Base-by-base conservation (phyloP, 1,140 invertebrate species). In the Drosophila pandora region DNA sequence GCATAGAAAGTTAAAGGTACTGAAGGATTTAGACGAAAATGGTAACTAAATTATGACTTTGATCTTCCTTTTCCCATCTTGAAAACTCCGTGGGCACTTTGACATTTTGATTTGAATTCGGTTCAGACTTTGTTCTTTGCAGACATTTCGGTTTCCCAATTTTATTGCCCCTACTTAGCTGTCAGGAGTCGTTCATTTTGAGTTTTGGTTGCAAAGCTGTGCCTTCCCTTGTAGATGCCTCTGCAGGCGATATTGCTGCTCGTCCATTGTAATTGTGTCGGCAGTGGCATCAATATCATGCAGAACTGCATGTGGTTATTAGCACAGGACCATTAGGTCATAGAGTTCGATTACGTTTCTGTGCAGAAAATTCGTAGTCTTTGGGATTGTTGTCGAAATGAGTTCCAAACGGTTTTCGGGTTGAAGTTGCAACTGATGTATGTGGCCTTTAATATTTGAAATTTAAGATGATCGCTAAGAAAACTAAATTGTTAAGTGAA, bases 271-370 rank as follows among this genome's bases (percentile, higher is more conserved):
- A 37, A 45, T 57, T 72, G 41, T 17, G 28, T 12, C 8, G 12
- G 34, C 28, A 23, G 54, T 65, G 67, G 62, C 57, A 47, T 63
- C 68, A 53, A 68, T 60, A 60, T 56, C 64, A 60, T 69, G 50
- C 70, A 80, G 58, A 80, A 76, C 71, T 76, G 77, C 71, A 76
- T 70, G 72, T 64, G 52, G 23, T 59, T 76, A 83, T 79, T 52
- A 65, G 63, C 59, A 75, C 83, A 74, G 79, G 43, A 22, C 43
- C 53, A 50, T 5, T 32, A n/a, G 47, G 12, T 23, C 34, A 12
- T 9, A 56, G 41, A 32, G 5, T 53, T 30, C 12, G 43, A 22
- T 50, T 49, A 28, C 23, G 47, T 45, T 37, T 45, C 37, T 56
- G 47, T 50, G 39, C 8, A 41, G 39, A 41, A 7, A 5, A 39